Base-by-base conservation (phyloP, 2,888 invertebrate species). In the Monochamus alternatus region DNA sequence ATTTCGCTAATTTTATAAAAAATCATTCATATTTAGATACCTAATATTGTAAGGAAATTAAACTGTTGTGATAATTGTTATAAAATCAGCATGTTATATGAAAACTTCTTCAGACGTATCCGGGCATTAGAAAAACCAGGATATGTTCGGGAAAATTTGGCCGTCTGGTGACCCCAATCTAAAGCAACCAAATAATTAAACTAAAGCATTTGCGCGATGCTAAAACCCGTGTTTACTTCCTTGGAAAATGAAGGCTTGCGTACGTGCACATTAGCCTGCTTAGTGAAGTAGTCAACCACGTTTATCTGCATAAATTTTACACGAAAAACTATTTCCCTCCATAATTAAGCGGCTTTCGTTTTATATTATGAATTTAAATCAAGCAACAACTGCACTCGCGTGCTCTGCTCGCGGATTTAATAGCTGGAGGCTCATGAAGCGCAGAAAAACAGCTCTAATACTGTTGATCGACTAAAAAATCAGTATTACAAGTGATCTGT, bases 341-440 rank as follows among this genome's bases (percentile, higher is more conserved):
- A 7, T 68, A 43, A 68, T 58, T 58, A 68, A 68, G 14, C 38
- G 58, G 58, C 32, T 58, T 58, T 58, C 43, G 38, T 58, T 58
- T 68, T 58, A 58, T 58, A 68, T 43, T 68, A 38, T 55, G 67
- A 68, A 38, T 68, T 43, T 68, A 68, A 68, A 68, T 68, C 67
- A 68, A 58, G 58, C 22, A 68, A 43, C 58, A 55, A 43, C 67
- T 38, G 67, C 67, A 68, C 32, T 68, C 58, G 67, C 67, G 67
- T 68, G 67, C 32, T 14, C 7, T 2, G 3, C 22, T 55, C 55
- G 10, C 43, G 63, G 62, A 7, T 62, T 62, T 62, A 38, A 62
- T 62, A n/a, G 8, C 62, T 7, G 43, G 12, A 38, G 38, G 43
- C 38, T 62, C 43, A 14, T 62, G 38, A 62, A 62, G n/a, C 14